Percentiles rank a stretch among this genome's conserved stretches.
These are phyloP conservation scores for Acanthis flammea DNA, from an alignment of 2,797 vertebrate species.

Conservation along the genomic window DNA sequence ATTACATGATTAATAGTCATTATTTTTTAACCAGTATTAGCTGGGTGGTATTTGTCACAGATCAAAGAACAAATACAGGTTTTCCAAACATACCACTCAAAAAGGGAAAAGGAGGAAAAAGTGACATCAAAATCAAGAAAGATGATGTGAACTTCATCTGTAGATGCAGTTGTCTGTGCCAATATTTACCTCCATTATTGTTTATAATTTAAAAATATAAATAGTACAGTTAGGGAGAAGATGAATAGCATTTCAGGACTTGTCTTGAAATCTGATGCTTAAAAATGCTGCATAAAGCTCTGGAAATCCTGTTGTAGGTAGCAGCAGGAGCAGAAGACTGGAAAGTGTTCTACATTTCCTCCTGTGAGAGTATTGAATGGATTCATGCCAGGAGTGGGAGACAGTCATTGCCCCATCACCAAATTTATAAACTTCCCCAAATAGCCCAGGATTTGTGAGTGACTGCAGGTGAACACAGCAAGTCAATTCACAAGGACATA, in stretches of 20 bases:
- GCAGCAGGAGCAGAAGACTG: neutral
- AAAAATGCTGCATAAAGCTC: neutral
- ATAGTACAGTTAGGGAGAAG: too few relatives aligned
- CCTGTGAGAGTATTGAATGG: neutral
- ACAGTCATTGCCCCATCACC: neutral
- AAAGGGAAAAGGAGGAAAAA: neutral
- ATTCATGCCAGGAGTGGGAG: neutral
- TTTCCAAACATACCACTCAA: neutral
- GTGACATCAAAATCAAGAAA: neutral
- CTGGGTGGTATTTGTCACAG: neutral
- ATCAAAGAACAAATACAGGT: neutral
- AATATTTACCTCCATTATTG: neutral
- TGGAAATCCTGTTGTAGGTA: neutral
- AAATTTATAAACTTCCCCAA: neutral
- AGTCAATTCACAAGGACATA: neutral
- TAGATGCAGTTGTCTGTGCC: neutral
- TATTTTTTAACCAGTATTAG: neutral
- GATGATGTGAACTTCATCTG: neutral
- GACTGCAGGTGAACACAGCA: neutral
- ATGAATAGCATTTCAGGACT: neutral
- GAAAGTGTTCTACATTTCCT: neutral
- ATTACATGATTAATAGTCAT: neutral
- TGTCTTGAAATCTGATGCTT: neutral
- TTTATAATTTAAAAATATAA: neutral
- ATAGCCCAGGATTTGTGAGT: neutral